phyloP scores from a whole-genome alignment of 2,797 vertebrate species.

The Sebastes kiyomatsui region DNA sequence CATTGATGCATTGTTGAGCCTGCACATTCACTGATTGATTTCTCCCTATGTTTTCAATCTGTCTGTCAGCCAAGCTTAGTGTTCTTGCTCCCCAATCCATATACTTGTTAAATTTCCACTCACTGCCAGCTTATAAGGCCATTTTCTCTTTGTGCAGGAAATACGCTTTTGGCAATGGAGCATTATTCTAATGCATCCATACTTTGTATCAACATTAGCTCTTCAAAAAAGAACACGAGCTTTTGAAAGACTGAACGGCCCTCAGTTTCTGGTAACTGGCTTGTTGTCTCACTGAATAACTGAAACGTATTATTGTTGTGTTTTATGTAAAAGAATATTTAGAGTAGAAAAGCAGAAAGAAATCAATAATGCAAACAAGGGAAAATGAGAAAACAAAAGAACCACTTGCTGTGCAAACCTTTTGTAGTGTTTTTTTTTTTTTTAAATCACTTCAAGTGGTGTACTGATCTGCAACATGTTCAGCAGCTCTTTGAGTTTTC shows the following conservation, averaged over 20 bases:
- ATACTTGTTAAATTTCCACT: conserved; percentile 61
- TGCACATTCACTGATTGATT: conserved; percentile 70
- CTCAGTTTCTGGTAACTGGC: background rate
- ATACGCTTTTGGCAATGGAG: conserved; percentile 16
- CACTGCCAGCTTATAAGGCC: conserved; percentile 45
- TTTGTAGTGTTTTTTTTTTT: background rate
- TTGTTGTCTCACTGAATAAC: background rate
- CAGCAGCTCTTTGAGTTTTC: conserved; percentile 1
- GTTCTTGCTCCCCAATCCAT: conserved; percentile 49
- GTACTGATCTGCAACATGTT: background rate
- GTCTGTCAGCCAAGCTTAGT: conserved; percentile 65
- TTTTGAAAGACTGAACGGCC: background rate
- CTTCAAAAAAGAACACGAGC: background rate
- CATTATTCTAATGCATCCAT: conserved; percentile 44
- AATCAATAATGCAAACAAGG: conserved; percentile 5
- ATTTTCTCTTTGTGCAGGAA: conserved; percentile 45
- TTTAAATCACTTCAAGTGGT: background rate
- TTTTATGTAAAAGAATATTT: conserved; percentile 14
- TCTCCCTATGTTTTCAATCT: conserved; percentile 72
- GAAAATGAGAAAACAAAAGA: conserved; percentile 8
- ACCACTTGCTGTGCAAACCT: background rate
- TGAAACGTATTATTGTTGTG: background rate
- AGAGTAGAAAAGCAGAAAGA: background rate
- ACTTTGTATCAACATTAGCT: conserved; percentile 16
- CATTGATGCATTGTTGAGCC: conserved; percentile 68